Evolutionary conservation across 2,797 vertebrate genomes (phyloP), one percentile per base, ranked within the genome.

Genomic region (Cynodonichthys magdalenae): DNA sequence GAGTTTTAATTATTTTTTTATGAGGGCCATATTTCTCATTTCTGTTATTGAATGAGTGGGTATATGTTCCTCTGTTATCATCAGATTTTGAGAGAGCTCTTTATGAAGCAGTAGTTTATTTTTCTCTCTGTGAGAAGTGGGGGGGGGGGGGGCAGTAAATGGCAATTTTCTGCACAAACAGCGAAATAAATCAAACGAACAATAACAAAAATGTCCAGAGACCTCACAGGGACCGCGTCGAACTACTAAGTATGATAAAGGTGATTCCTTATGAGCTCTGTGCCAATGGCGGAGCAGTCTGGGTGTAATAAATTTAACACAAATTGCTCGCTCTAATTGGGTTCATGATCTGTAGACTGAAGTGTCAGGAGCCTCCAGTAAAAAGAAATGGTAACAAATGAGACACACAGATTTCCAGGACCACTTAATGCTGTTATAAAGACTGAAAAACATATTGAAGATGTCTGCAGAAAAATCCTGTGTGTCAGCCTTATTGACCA

Each of bases 241-340:
- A 63, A 70, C 69, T 61, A 49, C 74, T 71, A 58, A 71, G 59
- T 75, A 71, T 75, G 77, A 75, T 80, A 85, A 83, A 88, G 89
- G 89, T 82, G 82, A 81, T 59, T 31, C 63, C 75, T 73, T 72
- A 87, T 47, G 58, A 90, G 84, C 71, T 75, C 46, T 14, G 72
- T 75, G 79, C 88, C 89, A 85, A 90, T 88, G 41, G 83, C 66
- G n/a, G 44, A 0, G 49, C 46, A 28, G 73, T 53, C 55, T 58
- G 5, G 45, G 74, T 72, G 66, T 81, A 76, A 89, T 92, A 91
- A 91, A 92, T 89, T 90, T 86, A 77, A 82, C 85, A 83, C 86
- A 92, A 92, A 93, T 92, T 86, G 80, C 89, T 76, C 62, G 71
- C 77, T 91, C 92, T 93, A 92, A 93, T 92, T 93, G 91, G 89